Evolutionary conservation across 2,888 invertebrate species (phyloP), one percentile per base, ranked within the genome.

Genomic region (Macrophya alboannulata): DNA sequence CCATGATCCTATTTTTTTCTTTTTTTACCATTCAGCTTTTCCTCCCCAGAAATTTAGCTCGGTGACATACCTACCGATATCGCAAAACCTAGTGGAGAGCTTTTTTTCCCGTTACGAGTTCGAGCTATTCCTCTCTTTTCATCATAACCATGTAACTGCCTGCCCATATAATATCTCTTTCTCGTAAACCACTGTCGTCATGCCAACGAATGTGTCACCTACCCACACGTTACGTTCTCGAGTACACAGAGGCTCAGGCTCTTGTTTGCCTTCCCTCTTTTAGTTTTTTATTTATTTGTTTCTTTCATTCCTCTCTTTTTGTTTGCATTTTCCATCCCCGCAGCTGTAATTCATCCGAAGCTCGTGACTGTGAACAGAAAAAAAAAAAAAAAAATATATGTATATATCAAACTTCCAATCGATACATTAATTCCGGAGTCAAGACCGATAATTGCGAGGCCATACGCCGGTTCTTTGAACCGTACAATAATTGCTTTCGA

Each of bases 391-490:
- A 31, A 31, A 31, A 31, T 3, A 31, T 2, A 48, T 3, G 4
- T 3, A 12, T 45, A 81, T 81, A 81, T 81, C 21, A 51, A 62
- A 62, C 81, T 81, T 62, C 4, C 62, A 62, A 40, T 81, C 81
- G 62, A 62, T 81, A 43, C 21, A 43, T 43, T 59, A 77, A 51
- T 62, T 62, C 79, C 31, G 9, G 79, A 31, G 79, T 62, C 59
- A 43, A 81, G 40, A 51, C 81, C 81, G 81, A 81, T 81, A 81
- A 81, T 81, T 81, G 62, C 43, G 81, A 59, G 43, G 62, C 43
- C 81, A 43, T 15, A 51, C 51, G 77, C 17, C 37, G 55, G 31
- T 55, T 31, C 55, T 25, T 0, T 77, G 77, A 77, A 31, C 55
- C 77, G 77, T 77, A 55, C 43, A 6, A 55, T 77, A 55, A 77